Conservation (phyloP, 1,140 invertebrate species). For the Scylla paramamosain region DNA sequence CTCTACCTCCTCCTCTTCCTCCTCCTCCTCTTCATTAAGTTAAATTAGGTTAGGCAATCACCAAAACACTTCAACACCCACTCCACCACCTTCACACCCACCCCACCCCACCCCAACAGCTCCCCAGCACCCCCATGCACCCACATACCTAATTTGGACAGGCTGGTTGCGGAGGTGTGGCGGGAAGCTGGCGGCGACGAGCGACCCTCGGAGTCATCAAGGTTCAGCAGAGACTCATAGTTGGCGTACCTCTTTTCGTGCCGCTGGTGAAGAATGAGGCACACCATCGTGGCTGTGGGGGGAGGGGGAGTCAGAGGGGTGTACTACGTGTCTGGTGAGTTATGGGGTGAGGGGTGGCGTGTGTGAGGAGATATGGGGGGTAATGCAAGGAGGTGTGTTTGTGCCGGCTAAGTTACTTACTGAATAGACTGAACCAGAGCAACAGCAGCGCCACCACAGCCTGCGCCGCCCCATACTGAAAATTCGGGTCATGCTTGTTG, state of each 20-base stretch:
- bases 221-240: constrained; percentile 80
- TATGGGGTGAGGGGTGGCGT: background rate
- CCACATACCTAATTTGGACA: constrained; percentile 38
- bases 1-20: background rate
- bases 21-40: too few species aligned
- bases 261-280: constrained; percentile 88
- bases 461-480: constrained; percentile 89
- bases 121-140: too few species aligned
- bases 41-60: too few species aligned
- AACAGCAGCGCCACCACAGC: constrained; percentile 79
- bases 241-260: constrained; percentile 83
- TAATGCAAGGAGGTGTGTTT: too few species aligned
- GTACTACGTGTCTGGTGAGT: background rate
- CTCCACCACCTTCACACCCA: too few species aligned
- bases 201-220: constrained; percentile 55
- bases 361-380: too few species aligned
- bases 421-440: constrained; percentile 79
- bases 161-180: constrained; percentile 7
- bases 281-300: constrained; percentile 86
- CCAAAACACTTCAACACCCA: too few species aligned
- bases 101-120: too few species aligned
- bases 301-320: background rate
- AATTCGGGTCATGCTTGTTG: constrained; percentile 87
- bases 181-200: constrained; percentile 15
- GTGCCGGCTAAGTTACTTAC: constrained; percentile 71